Evolutionary conservation across 1,140 invertebrate species (phyloP), one percentile per base, ranked within the genome.

Genomic region (Eumeta japonica): DNA sequence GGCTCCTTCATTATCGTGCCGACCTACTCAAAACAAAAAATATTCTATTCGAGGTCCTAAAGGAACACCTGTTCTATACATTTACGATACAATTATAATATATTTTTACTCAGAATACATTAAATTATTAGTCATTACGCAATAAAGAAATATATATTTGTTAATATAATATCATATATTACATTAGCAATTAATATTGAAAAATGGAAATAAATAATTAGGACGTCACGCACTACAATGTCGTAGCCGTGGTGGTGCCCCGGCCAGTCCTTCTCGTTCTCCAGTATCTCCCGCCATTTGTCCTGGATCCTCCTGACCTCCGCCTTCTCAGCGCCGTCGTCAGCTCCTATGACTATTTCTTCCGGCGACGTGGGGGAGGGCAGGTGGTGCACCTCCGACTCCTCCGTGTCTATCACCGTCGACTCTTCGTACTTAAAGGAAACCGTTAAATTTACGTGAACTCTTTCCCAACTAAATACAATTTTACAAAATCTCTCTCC

Each of bases 181-280:
- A n/a, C n/a, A n/a, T n/a, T n/a, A n/a, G n/a, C n/a, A n/a, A n/a
- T n/a, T n/a, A n/a, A n/a, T n/a, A n/a, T n/a, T n/a, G n/a, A n/a
- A n/a, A n/a, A n/a, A n/a, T n/a, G n/a, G n/a, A n/a, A n/a, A n/a
- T n/a, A n/a, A n/a, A n/a, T n/a, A n/a, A n/a, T n/a, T n/a, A n/a
- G n/a, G n/a, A n/a, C n/a, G n/a, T n/a, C 39, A 79, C 83, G 79
- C 67, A 88, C 86, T 59, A 89, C 81, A 65, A 89, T 83, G 55
- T 88, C 83, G 48, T 80, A 83, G 32, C 86, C 80, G 16, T 80
- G 70, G 34, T 64, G 53, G 18, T 67, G 53, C 13, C 60, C 63
- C 1, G 66, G 63, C 62, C 67, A 65, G 16, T 76, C 70, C 0
- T 58, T 56, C 28, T 75, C 70, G 0, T 50, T 35, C 2, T 35